Evolutionary conservation across 2,113 vertebrate species (phyloP).

Genomic region (Tachuris rubrigastra): DNA sequence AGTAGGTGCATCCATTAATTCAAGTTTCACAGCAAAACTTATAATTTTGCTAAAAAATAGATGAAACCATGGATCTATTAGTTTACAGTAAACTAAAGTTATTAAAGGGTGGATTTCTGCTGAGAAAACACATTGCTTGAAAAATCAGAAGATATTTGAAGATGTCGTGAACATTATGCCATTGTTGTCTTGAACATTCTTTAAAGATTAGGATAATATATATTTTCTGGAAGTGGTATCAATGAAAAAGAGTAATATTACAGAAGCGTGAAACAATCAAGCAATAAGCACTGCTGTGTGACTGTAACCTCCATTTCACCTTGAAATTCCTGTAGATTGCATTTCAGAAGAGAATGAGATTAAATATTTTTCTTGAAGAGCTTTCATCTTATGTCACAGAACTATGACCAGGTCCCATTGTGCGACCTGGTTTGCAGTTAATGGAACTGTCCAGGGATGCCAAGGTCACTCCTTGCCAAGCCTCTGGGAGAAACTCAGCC

Average conservation of each 20-base stretch:
- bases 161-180: background rate
- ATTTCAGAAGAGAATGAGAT: background rate
- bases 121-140: background rate
- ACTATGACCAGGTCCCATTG: background rate
- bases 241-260: background rate
- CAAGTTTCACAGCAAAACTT: background rate
- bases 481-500: background rate
- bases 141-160: background rate
- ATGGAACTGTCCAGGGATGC: slow-evolving; percentile 8
- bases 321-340: background rate
- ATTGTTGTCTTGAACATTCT: background rate
- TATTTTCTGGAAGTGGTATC: background rate
- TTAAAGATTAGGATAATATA: background rate
- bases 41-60: background rate
- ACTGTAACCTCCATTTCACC: background rate
- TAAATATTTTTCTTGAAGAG: slow-evolving; percentile 1
- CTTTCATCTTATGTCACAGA: background rate
- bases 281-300: background rate
- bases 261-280: background rate
- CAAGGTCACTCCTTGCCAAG: background rate
- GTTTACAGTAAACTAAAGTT: background rate
- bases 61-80: background rate
- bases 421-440: background rate
- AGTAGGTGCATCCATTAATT: background rate
- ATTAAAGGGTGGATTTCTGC: background rate